A percentile compares a stretch with the other conserved stretches of the same genome.
These are phyloP conservation scores for Erythrocebus patas DNA, from an alignment of 2,113 vertebrate genomes.

Conservation along the genomic window DNA sequence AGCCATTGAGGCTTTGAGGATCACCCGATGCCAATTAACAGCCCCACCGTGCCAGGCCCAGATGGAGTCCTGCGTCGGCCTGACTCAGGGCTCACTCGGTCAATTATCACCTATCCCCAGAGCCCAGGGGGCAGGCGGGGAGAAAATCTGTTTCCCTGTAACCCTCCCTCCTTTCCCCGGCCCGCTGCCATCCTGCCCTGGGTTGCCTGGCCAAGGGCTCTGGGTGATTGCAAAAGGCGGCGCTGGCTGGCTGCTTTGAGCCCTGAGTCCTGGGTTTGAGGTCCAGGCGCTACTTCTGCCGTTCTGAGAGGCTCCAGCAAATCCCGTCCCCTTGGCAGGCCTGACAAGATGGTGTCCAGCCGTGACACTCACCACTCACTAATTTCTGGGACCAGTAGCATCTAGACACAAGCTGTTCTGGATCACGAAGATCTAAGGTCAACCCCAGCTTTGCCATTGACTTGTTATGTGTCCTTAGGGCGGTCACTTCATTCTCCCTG, in stretches of 20 bases:
- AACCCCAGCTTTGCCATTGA: neutral
- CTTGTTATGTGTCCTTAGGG: neutral
- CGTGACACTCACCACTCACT: neutral
- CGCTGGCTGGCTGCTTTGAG: neutral
- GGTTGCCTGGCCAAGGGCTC: conserved; percentile 34
- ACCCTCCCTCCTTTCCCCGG: conserved; percentile 11
- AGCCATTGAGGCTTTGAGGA: conserved; percentile 13
- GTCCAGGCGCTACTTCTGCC: neutral
- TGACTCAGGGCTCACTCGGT: conserved; percentile 65
- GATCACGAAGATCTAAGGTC: neutral
- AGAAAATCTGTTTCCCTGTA: conserved; percentile 69
- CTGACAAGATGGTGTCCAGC: neutral
- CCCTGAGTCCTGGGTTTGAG: neutral
- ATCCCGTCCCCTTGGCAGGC: neutral
- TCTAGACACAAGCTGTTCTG: neutral
- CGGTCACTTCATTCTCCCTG: rapidly evolving
- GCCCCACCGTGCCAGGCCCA: conserved; percentile 68
- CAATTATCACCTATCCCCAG: conserved; percentile 76
- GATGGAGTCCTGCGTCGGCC: conserved; percentile 72
- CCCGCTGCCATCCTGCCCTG: conserved; percentile 30
- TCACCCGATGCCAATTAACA: conserved; percentile 68
- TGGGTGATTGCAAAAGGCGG: neutral
- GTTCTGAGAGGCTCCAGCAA: neutral
- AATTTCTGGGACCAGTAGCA: neutral
- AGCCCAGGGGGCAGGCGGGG: conserved; percentile 65